A percentile compares a stretch with the other conserved stretches of the same genome.
Evolutionary conservation across 2,113 vertebrate genomes (phyloP).

Genomic region (Anarhynchus alexandrinus): DNA sequence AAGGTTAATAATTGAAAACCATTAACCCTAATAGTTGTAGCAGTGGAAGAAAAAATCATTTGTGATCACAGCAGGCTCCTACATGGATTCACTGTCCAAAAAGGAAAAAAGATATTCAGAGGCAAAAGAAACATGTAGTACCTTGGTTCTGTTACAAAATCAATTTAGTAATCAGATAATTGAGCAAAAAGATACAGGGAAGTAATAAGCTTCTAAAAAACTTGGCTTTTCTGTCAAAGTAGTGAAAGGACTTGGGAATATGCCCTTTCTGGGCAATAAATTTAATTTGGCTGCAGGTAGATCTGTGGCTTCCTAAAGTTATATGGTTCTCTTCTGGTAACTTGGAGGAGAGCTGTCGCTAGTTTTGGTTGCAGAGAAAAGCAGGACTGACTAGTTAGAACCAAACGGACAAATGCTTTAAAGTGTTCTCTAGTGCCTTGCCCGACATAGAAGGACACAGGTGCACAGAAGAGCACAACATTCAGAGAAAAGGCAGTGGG

Average conservation of each 20-base stretch:
- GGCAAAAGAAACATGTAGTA: neutral
- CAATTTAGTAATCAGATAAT: slow-evolving; percentile 31
- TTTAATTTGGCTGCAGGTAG: neutral
- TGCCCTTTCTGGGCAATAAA: neutral
- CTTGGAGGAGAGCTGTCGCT: neutral
- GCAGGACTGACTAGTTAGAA: neutral
- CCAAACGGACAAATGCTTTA: neutral
- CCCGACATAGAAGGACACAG: neutral
- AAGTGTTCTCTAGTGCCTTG: neutral
- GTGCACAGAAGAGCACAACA: neutral
- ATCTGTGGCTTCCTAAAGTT: neutral
- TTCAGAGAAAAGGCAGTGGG: neutral
- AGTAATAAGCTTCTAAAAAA: neutral
- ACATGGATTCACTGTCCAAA: neutral
- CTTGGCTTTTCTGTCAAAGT: neutral
- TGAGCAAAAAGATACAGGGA: neutral
- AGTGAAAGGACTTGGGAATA: neutral
- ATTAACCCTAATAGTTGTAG: neutral
- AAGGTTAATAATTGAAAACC: neutral
- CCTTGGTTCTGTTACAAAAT: slow-evolving; percentile 25
- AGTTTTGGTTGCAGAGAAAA: neutral
- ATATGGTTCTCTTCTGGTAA: neutral
- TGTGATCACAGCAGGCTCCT: neutral
- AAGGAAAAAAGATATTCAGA: neutral
- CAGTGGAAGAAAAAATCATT: neutral